Evolutionary conservation across 2,113 vertebrate genomes (phyloP).

Genomic region (Agapornis roseicollis): DNA sequence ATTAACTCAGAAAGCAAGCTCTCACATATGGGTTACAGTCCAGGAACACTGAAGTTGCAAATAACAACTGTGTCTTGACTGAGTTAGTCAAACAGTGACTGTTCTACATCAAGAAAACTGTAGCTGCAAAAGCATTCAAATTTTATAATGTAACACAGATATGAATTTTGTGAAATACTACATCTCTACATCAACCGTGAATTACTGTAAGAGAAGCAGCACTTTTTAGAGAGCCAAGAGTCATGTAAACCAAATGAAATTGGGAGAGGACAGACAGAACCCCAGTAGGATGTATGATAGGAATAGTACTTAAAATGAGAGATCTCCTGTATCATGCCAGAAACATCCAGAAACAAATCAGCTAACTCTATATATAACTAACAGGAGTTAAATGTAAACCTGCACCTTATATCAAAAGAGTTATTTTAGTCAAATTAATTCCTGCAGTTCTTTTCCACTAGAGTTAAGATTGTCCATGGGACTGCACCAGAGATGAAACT

Average conservation of each 20-base stretch:
- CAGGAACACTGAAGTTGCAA: constrained; percentile 26
- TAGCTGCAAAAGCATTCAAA: constrained; percentile 9
- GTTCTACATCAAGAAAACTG: constrained; percentile 31
- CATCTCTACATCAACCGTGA: background rate
- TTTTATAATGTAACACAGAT: constrained; percentile 35
- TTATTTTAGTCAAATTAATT: background rate
- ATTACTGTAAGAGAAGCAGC: background rate
- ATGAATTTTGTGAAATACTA: background rate
- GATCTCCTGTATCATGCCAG: background rate
- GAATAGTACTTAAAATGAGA: background rate
- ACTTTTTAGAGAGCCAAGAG: background rate
- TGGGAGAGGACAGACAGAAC: background rate
- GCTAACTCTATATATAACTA: background rate
- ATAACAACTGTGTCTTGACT: constrained; percentile 39
- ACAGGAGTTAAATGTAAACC: background rate
- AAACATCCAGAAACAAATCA: background rate
- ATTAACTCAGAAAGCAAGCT: constrained; percentile 14
- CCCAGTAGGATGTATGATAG: background rate
- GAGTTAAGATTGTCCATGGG: background rate
- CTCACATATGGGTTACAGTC: constrained; percentile 17
- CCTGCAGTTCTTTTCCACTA: background rate
- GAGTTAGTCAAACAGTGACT: constrained; percentile 7
- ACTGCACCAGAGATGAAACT: background rate
- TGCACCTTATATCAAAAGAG: background rate
- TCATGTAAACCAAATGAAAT: background rate